Base-by-base conservation (phyloP, 2,888 invertebrate genomes). In the Flabesymbios commensalis region DNA sequence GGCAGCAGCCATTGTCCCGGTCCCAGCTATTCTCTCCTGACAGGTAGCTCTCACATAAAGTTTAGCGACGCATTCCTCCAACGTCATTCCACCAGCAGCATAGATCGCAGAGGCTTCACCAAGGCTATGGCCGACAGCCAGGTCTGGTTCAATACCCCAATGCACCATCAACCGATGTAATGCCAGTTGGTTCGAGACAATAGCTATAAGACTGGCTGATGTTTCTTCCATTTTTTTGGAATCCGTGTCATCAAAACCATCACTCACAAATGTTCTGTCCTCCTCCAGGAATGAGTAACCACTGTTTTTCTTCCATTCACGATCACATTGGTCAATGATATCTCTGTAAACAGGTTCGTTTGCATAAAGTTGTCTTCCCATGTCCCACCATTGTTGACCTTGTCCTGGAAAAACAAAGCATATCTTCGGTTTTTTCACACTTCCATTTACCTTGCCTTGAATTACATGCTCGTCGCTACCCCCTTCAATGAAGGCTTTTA, bases 371-470 rank as follows among this genome's bases (percentile, higher is more conserved):
- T 29, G 45, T 41, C 57, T 36, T 2, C 65, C 61, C 67, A 67
- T 67, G 22, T 60, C 57, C 32, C 36, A 42, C 33, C 59, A 65
- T 47, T 67, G 67, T 33, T 64, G 62, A 3, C 67, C 67, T 53
- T 64, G 64, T 24, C 67, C 67, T 22, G 67, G 67, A 26, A 65
- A 62, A 3, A 65, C 52, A 45, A 62, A 59, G 52, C 65, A 65
- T 24, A 65, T 49, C 22, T 47, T 56, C 17, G 43, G 58, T 19
- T 58, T 31, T 4, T 31, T 43, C 5, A 48, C 29, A 26, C 42
- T 32, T 19, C 22, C 32, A 17, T 48, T 41, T 24, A 49, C 49
- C 2, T 33, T 45, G 19, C 55, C 62, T 36, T 51, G 49, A 29
- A 65, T 33, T 10, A 63, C 33, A 2, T 57, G 55, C 17, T 58